Base-by-base conservation (phyloP, 2,888 invertebrate genomes). In the Apotomis betuletana region DNA sequence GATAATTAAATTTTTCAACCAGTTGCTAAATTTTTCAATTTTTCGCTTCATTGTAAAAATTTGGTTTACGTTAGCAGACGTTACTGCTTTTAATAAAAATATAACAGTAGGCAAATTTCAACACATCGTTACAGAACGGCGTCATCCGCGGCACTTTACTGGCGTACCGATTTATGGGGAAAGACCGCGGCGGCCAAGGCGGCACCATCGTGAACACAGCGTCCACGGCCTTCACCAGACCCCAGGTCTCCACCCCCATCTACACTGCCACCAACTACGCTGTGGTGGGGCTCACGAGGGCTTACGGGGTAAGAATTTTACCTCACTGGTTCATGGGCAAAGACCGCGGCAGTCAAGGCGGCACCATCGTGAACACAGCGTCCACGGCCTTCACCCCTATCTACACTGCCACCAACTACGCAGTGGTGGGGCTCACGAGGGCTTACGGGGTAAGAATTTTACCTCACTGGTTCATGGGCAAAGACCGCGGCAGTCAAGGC, bases 221-320 rank as follows among this genome's bases (percentile, higher is more conserved):
- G 1, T 96, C 96, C 65, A 96, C 96, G 44, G 95, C 95, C 44
- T 95, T 96, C 82, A 90, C 94, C 57, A 93, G 93, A 75, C 96
- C 96, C 0, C 95, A 96, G 80, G 95, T 96, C 5, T 96, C 96
- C 70, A 95, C 96, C 44, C 96, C 96, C 1, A 96, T 96, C 77
- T 96, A 96, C 88, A 96, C 96, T 0, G 96, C 96, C 12, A 96
- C 96, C 13, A 96, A 96, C 84, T 96, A 96, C 81, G 96, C 96
- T 0, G 95, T 96, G 36, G 95, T 96, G 13, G 96, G 96, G 57
- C 94, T 96, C 72, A 96, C 96, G 3, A 94, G 96, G 77, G 95
- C 96, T 60, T 96, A 96, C 81, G 96, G 96, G 80, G 96, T 96
- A 83, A 90, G 94, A 27, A 27, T 27, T 27, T 27, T 27, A 27